Base-by-base conservation (phyloP, 2,888 invertebrate genomes). In the Polydrusus cervinus region DNA sequence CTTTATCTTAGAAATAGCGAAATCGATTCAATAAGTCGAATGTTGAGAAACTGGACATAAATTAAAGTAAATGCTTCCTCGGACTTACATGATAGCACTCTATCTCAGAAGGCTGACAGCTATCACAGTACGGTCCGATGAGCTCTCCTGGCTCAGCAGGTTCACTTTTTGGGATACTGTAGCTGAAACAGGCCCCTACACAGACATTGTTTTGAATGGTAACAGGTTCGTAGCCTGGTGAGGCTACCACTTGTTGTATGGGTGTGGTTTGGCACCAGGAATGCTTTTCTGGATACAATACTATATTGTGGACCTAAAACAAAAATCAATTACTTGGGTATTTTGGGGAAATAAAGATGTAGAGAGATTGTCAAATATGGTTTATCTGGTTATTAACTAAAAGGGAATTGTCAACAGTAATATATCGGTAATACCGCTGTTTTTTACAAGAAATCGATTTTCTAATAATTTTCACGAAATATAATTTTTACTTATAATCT, bases 151-250 rank as follows among this genome's bases (percentile, higher is more conserved):
- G 92, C 76, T 91, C 91, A 18, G 91, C 90, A 0, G 92, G 92
- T 79, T 91, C 89, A 30, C 92, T 92, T 80, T 90, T 90, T 0
- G 92, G 92, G 72, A 92, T 92, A 84, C 91, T 91, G 85, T 93
- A 93, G 78, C 92, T 92, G 85, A 92, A 93, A 83, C 93, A 93
- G 3, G 92, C 91, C 5, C 93, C 93, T 13, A 93, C 92, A 83
- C 93, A 93, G 5, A 93, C 92, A 82, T 92, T 92, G 85, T 93
- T 93, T 84, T 92, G 91, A 78, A 93, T 90, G 78, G 92, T 92
- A 79, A 90, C 88, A 0, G 91, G 89, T 77, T 90, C 89, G 82
- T 91, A 92, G 68, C 91, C 91, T 0, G 91, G 90, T 84, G 90
- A 89, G n/a, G 90, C 89, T 45, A 92, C 91, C 20, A 92, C 90